Conservation (phyloP, 2,113 vertebrate species). For the Ctenomys sociabilis region DNA sequence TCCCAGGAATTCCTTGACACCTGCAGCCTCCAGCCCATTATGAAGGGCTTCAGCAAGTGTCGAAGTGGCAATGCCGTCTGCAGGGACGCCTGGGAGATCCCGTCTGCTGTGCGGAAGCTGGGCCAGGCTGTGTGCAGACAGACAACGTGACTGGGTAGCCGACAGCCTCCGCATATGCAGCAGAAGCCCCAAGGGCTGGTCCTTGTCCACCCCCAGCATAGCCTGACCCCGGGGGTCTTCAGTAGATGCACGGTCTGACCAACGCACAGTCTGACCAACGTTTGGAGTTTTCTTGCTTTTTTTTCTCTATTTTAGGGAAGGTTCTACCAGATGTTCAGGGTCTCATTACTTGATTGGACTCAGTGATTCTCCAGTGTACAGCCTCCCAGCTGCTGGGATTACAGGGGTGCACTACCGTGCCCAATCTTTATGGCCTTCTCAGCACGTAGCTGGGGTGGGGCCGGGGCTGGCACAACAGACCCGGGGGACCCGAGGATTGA, state of each 20-base stretch:
- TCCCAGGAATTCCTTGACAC: background rate
- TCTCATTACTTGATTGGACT: too few relatives aligned
- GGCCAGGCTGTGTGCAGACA: background rate
- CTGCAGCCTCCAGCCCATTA: background rate
- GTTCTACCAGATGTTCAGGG: too few relatives aligned
- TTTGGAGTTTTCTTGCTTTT: background rate
- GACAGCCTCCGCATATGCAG: background rate
- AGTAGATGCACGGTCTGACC: background rate
- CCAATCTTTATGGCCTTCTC: too few relatives aligned
- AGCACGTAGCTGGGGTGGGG: too few relatives aligned
- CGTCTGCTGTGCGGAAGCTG: background rate
- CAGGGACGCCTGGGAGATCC: background rate
- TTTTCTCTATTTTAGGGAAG: background rate
- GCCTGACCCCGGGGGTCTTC: background rate
- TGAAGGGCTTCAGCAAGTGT: background rate
- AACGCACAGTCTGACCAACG: background rate
- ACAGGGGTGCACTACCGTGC: too few relatives aligned
- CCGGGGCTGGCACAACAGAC: too few relatives aligned
- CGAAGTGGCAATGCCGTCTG: background rate
- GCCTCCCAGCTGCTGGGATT: too few relatives aligned
- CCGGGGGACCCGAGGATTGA: too few relatives aligned
- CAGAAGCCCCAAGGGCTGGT: background rate
- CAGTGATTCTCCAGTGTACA: too few relatives aligned
- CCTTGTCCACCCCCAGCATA: background rate
- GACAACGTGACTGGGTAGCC: background rate